Base-by-base conservation (phyloP, 2,113 vertebrate genomes). In the Pseudopodoces humilis region DNA sequence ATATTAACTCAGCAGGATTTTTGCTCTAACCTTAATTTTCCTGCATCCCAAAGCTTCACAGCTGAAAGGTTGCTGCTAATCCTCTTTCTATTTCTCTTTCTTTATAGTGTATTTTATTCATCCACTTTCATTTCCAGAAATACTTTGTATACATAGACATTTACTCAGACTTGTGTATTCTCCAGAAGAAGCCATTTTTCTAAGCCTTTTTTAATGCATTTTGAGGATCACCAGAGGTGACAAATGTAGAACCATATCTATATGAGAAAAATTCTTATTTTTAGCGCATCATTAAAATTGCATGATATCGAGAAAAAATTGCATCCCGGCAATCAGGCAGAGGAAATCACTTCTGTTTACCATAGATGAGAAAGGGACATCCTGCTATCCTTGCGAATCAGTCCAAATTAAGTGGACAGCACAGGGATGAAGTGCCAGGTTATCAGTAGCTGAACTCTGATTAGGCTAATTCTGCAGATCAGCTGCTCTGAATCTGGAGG, bases 31-130 rank as follows among this genome's bases (percentile, higher is more conserved):
- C 92, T 95, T 96, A 96, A 95, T 97, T 97, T 97, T 94, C 74
- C 94, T 2, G 20, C 89, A 95, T 96, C 93, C 89, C 91, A 91
- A 95, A 95, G 95, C 92, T 97, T 97, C 94, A 94, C 71, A 95
- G 95, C 76, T 94, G 92, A 97, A 97, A 97, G 95, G 96, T 97
- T 97, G 96, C 95, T 92, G 44, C 80, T 97, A 97, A 97, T 97
- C 96, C 96, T 90, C 87, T 96, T 95, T 94, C 94, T 95, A 92
- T 96, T 96, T 97, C 96, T 94, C 83, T 93, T 94, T 96, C 91
- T 89, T 90, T 92, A 64, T 78, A 94, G 93, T 95, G 94, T 94
- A 78, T 97, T 97, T 97, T 97, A 93, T 97, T 96, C 94, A 96
- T 96, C 96, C 83, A 93, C 88, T 97, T 97, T 97, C 93, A 97